Base-by-base conservation (phyloP, 2,113 vertebrate species). In the Osmerus mordax region DNA sequence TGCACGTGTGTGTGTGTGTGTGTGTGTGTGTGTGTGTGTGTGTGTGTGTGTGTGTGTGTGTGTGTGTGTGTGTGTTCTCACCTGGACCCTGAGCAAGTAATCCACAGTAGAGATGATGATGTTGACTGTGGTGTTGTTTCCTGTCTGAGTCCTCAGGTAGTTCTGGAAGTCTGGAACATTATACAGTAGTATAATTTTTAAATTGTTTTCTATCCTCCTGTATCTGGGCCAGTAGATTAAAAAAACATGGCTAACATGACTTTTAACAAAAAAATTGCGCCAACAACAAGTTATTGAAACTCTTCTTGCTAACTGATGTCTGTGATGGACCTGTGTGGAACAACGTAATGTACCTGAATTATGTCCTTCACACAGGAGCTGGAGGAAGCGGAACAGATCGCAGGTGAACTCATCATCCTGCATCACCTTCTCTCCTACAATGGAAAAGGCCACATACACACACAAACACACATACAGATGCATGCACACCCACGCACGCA, bases 61-160 rank as follows among this genome's bases (percentile, higher is more conserved):
- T 41, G 36, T 2, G 36, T 2, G 36, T 47, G 41, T 47, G 41
- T 21, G 19, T 54, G n/a, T 67, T 29, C 81, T 75, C 67, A 97
- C 97, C 95, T 99, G 97, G 19, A 99, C 96, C 89, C 97, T 88
- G 73, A 99, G 89, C 36, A 99, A 93, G 80, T 99, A 99, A 89
- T 99, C 97, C 55, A 99, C 97, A 0, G 97, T 99, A 0, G 97
- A 99, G 87, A 99, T 99, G 5, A 99, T 99, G 77, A 99, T 95
- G 86, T 99, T 99, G 47, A 99, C 96, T 0, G 96, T 99, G 1
- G 94, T 99, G 78, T 99, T 99, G 88, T 99, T 99, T 73, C 97
- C 97, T 0, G 96, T 99, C 87, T 99, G 96, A 21, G 97, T 99
- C 87, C 97, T 93, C 85, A 99, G 86, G 76, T 98, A 99, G 91